Evolutionary conservation across 2,113 vertebrate genomes (phyloP), one percentile per base, ranked within the genome.

Genomic region (Eira barbara): DNA sequence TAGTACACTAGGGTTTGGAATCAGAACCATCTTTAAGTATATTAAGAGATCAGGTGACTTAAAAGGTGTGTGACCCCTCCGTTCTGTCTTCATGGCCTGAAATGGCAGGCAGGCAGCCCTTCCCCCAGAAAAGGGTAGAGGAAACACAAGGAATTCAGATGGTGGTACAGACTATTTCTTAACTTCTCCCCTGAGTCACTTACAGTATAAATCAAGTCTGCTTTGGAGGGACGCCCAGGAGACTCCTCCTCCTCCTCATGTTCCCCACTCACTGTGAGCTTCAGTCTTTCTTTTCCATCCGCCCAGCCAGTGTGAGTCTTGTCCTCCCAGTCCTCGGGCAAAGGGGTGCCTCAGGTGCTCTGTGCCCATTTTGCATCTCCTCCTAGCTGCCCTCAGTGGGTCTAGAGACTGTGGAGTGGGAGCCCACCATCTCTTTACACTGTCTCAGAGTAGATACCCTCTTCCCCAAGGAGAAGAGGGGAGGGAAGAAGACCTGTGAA

Each of bases 381-480:
- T 65, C 21, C 39, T 10, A 4, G 49, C 27, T 63, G 0, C 39
- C 18, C 1, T 21, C 6, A 34, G 23, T 23, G 15, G 1, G 7
- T 63, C 59, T 13, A 69, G 17, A 31, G 12, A 14, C 0, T 11
- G 27, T 39, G 4, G 17, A n/a, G 13, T 1, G 1, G 27, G n/a
- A 86, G 20, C 49, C 9, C 47, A 39, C 27, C 11, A 2, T 79
- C 31, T 83, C 59, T 81, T 34, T 11, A 45, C 8, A 14, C 3
- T 49, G 63, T 80, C 47, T 39, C 57, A 34, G 20, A 12, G 8
- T 49, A 78, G 86, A 81, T 15, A 36, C 31, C 21, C 23, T 61
- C 13, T 31, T 78, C 45, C 20, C 7, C 8, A 47, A 13, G 20
- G 65, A 89, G 25, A 7, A 42, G 57, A 20, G 13, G 6, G 14